Evolutionary conservation across 2,797 vertebrate genomes (phyloP).

Genomic region (Peromyscus aztecus): DNA sequence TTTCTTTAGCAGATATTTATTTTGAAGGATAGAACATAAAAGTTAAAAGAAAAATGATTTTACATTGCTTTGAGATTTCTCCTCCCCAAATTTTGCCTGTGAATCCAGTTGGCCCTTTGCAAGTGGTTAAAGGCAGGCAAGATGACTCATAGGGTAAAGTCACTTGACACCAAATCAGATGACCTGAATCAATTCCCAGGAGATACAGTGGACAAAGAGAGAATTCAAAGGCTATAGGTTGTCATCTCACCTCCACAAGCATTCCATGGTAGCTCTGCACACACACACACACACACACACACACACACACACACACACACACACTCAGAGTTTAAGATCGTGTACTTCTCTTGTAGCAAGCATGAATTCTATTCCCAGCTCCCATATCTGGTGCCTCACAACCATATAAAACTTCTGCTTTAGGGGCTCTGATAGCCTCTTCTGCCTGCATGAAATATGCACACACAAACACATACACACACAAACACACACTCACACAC

Average conservation of each 20-base stretch:
- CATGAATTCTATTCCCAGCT: not conserved
- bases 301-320: not conserved
- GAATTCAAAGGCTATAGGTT: not conserved
- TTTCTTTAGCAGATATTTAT: conserved; percentile 3
- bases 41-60: not conserved
- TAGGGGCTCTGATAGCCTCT: not conserved
- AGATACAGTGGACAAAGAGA: not conserved
- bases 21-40: not conserved
- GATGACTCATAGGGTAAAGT: not conserved
- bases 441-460: not conserved
- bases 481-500: not conserved
- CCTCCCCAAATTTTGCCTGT: not conserved
- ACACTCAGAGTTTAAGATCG: not conserved
- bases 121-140: not conserved
- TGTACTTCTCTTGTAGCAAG: not conserved
- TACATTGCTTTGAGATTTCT: not conserved
- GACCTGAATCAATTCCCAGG: not conserved
- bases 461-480: not conserved
- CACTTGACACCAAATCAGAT: not conserved
- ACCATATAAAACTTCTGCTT: not conserved
- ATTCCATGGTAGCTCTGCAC: not conserved
- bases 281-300: not conserved
- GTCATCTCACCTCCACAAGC: not conserved
- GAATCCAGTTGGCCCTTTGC: not conserved
- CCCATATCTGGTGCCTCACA: not conserved